These are phyloP conservation scores for Bergia puertoricense DNA, from an alignment of 92 coral and sea anemone genomes.

Conservation along the genomic window DNA sequence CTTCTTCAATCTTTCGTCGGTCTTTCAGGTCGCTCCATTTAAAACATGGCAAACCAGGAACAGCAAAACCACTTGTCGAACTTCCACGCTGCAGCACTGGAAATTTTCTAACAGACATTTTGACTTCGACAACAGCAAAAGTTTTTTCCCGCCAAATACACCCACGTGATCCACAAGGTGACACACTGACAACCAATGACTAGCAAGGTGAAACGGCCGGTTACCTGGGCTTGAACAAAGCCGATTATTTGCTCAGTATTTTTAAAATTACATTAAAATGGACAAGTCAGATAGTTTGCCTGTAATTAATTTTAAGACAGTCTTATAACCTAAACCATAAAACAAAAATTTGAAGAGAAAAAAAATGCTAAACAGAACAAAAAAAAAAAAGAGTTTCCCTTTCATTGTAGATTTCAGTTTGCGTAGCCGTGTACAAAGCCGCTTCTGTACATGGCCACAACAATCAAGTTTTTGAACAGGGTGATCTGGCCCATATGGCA, in stretches of 20 bases:
- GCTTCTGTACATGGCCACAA: not conserved
- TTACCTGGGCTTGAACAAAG: too few relatives aligned
- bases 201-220: too few relatives aligned
- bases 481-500: too few relatives aligned
- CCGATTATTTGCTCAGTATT: too few relatives aligned
- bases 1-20: constrained; percentile 3
- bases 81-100: not conserved
- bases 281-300: too few relatives aligned
- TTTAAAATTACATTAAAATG: too few relatives aligned
- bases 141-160: not conserved
- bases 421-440: not conserved
- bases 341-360: too few relatives aligned
- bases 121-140: not conserved
- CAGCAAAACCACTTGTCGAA: constrained; percentile 4
- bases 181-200: too few relatives aligned
- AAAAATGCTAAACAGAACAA: too few relatives aligned
- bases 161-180: not conserved
- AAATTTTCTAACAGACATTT: not conserved
- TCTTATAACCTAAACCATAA: too few relatives aligned
- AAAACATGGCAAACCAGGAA: constrained; percentile 14
- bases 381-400: not conserved
- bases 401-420: not conserved
- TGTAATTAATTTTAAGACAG: too few relatives aligned
- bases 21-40: not conserved
- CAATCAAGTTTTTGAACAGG: constrained; percentile 6